Evolutionary conservation across 2,888 invertebrate species (phyloP).

Genomic region (Brachypalpus laphriformis): DNA sequence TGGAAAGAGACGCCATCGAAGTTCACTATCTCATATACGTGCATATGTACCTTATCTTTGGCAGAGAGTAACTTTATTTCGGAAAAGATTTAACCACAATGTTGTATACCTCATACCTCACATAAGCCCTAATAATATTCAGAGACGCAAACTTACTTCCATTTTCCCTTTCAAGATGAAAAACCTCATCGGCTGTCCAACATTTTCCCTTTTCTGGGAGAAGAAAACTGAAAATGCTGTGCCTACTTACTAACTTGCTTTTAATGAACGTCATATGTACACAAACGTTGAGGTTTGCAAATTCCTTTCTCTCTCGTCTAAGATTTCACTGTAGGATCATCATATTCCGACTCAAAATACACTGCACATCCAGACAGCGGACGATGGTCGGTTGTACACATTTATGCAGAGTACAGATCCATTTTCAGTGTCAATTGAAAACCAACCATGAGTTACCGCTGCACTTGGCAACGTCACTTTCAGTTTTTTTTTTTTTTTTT

Average conservation of each 20-base stretch:
- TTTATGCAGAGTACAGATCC: slow-evolving; percentile 8
- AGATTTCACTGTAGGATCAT: slow-evolving; percentile 63
- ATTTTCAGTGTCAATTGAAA: slow-evolving; percentile 67
- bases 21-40: too few species aligned
- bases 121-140: neutral
- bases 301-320: slow-evolving; percentile 66
- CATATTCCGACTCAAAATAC: slow-evolving; percentile 36
- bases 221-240: slow-evolving; percentile 3
- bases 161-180: slow-evolving; percentile 10
- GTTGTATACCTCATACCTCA: too few species aligned
- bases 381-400: neutral
- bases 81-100: too few species aligned
- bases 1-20: too few species aligned
- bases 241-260: slow-evolving; percentile 3
- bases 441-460: slow-evolving; percentile 42
- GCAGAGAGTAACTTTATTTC: too few species aligned
- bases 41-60: too few species aligned
- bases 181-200: neutral
- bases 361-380: slow-evolving; percentile 16
- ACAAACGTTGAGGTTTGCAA: slow-evolving; percentile 51
- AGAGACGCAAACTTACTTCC: neutral
- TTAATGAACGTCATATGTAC: slow-evolving; percentile 21
- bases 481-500: slow-evolving; percentile 27
- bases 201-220: neutral
- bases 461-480: slow-evolving; percentile 60